phyloP scores from a whole-genome alignment of 2,797 vertebrate species.

The Peromyscus eremicus region DNA sequence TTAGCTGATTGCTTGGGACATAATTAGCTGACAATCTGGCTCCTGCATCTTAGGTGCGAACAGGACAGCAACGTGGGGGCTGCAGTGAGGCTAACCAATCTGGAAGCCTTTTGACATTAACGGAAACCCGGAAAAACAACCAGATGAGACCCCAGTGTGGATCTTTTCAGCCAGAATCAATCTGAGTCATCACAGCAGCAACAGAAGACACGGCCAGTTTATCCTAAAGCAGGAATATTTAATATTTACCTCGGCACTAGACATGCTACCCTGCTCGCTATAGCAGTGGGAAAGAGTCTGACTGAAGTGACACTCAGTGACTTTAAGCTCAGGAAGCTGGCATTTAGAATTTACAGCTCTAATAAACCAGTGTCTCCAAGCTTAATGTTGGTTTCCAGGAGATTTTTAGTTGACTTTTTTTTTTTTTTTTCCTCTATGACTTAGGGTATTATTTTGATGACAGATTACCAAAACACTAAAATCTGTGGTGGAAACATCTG shows the following conservation, averaged over 20 bases:
- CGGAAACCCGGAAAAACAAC: slow-evolving; percentile 55
- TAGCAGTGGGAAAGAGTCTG: accelerated
- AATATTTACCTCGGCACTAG: not conserved
- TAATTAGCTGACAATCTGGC: slow-evolving; percentile 81
- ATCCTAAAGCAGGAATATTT: slow-evolving; percentile 30
- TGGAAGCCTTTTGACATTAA: slow-evolving; percentile 69
- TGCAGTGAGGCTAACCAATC: slow-evolving; percentile 67
- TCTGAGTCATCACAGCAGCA: slow-evolving; percentile 63
- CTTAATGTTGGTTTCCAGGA: slow-evolving; percentile 36
- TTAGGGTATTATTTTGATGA: slow-evolving; percentile 16
- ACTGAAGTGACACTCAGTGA: slow-evolving; percentile 18
- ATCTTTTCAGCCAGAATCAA: slow-evolving; percentile 74
- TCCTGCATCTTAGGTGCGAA: slow-evolving; percentile 56
- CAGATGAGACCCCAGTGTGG: not conserved
- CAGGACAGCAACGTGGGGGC: slow-evolving; percentile 22
- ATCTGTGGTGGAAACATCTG: not conserved
- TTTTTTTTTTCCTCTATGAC: slow-evolving; percentile 51
- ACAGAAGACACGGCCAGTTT: slow-evolving; percentile 56
- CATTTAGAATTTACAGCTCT: slow-evolving; percentile 76
- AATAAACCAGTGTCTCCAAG: slow-evolving; percentile 65
- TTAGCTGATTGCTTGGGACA: slow-evolving; percentile 67
- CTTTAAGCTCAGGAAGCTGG: not conserved
- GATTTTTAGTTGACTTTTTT: slow-evolving; percentile 81
- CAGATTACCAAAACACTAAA: not conserved
- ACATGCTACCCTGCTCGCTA: not conserved